phyloP scores from a whole-genome alignment of 2,113 vertebrate genomes.

The Oenanthe melanoleuca region DNA sequence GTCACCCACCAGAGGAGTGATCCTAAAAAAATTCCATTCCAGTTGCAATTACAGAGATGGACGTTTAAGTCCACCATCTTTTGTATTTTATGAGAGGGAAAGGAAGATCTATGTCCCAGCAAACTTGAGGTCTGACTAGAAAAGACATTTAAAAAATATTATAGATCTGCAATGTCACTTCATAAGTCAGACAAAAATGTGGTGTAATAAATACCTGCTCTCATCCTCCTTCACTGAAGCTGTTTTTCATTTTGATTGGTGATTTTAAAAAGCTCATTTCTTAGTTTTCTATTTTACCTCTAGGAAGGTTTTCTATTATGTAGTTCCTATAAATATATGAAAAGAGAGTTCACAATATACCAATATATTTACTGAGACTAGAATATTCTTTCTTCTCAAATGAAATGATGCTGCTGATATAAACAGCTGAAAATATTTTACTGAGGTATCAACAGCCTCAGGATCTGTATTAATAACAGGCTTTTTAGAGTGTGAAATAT shows the following conservation, averaged over 20 bases:
- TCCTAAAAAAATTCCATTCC: background rate
- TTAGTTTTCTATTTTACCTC: slow-evolving; percentile 37
- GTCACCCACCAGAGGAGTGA: background rate
- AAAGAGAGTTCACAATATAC: slow-evolving; percentile 20
- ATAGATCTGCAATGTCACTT: background rate
- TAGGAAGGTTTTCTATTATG: slow-evolving; percentile 31
- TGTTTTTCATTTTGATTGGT: slow-evolving; percentile 58
- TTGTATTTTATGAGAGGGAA: background rate
- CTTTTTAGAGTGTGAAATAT: slow-evolving; percentile 34
- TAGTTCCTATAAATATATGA: slow-evolving; percentile 11
- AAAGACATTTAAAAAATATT: slow-evolving; percentile 20
- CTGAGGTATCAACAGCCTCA: background rate
- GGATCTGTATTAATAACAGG: slow-evolving; percentile 24
- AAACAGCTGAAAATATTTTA: slow-evolving; percentile 44
- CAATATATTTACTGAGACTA: background rate
- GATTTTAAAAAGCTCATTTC: slow-evolving; percentile 40
- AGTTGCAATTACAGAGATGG: background rate
- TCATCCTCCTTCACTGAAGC: slow-evolving; percentile 11
- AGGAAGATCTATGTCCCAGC: background rate
- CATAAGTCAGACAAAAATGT: background rate
- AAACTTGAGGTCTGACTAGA: background rate
- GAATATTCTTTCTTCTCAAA: slow-evolving; percentile 17
- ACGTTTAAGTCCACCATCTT: background rate
- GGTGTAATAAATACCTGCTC: slow-evolving; percentile 17
- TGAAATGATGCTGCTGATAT: background rate